Conservation (phyloP, 2,888 invertebrate genomes). For the Parnassius apollo region DNA sequence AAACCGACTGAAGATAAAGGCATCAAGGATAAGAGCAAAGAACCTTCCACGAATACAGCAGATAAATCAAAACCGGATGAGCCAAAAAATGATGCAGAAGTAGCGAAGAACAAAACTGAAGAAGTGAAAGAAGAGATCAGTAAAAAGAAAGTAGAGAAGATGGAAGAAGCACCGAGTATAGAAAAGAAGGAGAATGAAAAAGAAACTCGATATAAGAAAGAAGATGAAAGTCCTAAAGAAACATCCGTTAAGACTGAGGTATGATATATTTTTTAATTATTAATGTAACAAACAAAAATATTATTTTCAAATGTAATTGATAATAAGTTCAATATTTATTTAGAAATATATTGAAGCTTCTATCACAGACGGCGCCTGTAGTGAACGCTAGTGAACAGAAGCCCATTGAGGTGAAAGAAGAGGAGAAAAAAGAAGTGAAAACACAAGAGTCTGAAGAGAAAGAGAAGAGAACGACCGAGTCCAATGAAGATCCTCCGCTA, state of each 20-base stretch:
- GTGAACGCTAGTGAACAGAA: constrained; percentile 10
- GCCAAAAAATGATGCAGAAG: constrained; percentile 17
- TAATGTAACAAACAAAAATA: too few species aligned
- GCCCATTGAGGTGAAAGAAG: constrained; percentile 11
- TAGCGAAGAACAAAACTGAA: constrained; percentile 27
- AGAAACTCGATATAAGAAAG: constrained; percentile 11
- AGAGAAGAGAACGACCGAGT: constrained; percentile 37
- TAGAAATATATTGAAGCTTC: constrained; percentile 25
- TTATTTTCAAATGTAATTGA: neutral
- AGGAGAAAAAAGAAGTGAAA: constrained; percentile 11
- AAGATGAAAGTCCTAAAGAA: constrained; percentile 4
- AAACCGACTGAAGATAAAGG: constrained; percentile 22
- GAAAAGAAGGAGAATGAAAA: constrained; percentile 31
- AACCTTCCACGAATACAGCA: constrained; percentile 18
- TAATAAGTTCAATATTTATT: constrained; percentile 11
- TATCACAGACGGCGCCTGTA: constrained; percentile 21
- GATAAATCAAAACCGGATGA: constrained; percentile 18
- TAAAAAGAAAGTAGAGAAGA: constrained; percentile 20
- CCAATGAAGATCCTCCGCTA: constrained; percentile 63
- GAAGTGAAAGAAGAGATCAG: constrained; percentile 23
- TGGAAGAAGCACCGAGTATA: constrained; percentile 58
- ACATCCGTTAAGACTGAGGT: constrained; percentile 13
- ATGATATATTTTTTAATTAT: neutral
- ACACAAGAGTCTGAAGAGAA: constrained; percentile 27
- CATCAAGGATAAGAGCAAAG: constrained; percentile 16